Evolutionary conservation across 2,888 invertebrate genomes (phyloP).

Genomic region (Polia nebulosa): DNA sequence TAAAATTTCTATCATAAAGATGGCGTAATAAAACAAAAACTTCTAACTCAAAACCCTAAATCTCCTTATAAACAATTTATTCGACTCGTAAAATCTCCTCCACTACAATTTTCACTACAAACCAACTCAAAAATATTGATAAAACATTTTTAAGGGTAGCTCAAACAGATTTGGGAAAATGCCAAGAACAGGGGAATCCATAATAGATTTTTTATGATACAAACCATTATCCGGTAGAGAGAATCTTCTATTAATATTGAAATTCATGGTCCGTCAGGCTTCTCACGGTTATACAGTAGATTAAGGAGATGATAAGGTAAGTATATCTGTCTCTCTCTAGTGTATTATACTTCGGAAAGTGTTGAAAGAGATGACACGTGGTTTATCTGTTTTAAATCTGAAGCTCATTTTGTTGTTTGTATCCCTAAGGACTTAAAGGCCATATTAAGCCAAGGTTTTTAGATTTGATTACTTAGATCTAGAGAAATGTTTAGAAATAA

Average conservation of each 20-base stretch:
- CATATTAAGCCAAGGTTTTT: too few relatives aligned
- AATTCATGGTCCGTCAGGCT: constrained; percentile 66
- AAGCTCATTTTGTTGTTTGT: neutral
- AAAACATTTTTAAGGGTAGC: constrained; percentile 33
- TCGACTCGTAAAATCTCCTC: neutral
- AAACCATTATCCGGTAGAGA: constrained; percentile 69
- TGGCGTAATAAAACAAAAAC: neutral
- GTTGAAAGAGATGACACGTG: constrained; percentile 1
- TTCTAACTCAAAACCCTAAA: neutral
- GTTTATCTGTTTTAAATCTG: constrained; percentile 8
- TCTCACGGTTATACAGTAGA: constrained; percentile 66
- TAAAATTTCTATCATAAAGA: neutral
- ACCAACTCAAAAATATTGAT: constrained; percentile 38
- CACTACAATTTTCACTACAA: constrained; percentile 9
- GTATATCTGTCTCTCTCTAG: constrained; percentile 46
- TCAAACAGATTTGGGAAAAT: constrained; percentile 34
- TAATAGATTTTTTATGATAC: constrained; percentile 68
- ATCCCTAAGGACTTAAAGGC: too few relatives aligned
- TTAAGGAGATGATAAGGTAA: constrained; percentile 40
- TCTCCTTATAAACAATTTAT: neutral
- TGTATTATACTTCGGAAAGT: neutral
- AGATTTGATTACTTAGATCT: too few relatives aligned
- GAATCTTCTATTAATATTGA: constrained; percentile 61
- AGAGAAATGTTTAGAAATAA: too few relatives aligned
- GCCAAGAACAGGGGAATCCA: constrained; percentile 52